Percentiles rank a stretch among this genome's conserved stretches.
phyloP scores from a whole-genome alignment of 92 coral and sea anemone species.

The Ricordea florida region DNA sequence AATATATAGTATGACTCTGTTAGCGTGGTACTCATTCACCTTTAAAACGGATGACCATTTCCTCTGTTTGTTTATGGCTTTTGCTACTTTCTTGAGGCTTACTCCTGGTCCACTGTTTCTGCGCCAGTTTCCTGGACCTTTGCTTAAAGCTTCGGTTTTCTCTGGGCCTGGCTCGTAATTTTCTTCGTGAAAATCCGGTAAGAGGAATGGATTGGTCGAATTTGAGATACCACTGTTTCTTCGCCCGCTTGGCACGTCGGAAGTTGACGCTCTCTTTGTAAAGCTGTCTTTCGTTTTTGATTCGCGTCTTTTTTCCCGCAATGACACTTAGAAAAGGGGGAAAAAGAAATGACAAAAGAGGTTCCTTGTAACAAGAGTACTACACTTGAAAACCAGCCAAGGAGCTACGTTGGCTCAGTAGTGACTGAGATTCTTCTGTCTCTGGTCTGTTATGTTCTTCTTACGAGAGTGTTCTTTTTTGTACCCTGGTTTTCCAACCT shows the following conservation, averaged over 20 bases:
- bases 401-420: no score
- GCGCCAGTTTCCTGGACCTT: not conserved
- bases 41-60: constrained; percentile 66
- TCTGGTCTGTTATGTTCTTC: no score
- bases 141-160: constrained; percentile 35
- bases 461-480: no score
- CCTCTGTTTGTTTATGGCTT: constrained; percentile 70
- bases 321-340: no score
- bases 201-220: constrained; percentile 57
- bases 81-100: constrained; percentile 69
- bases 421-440: no score
- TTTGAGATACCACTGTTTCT: not conserved
- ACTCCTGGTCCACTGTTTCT: constrained; percentile 11
- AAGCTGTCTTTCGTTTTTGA: no score
- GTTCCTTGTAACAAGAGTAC: no score
- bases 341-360: no score
- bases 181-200: constrained; percentile 61
- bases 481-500: no score
- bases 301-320: no score
- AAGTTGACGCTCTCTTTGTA: not conserved
- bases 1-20: not conserved
- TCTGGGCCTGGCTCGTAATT: constrained; percentile 14
- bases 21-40: constrained; percentile 6
- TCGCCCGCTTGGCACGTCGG: not conserved
- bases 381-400: no score